Evolutionary conservation across 2,113 vertebrate species (phyloP).

Genomic region (Sus scrofa): T2T-Sscrofa CM000818.6:97842001-97842500

Average conservation of each 20-base stretch:
- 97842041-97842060: neutral
- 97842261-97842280: neutral
- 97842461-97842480: neutral
- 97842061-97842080: neutral
- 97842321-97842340: constrained; percentile 17
- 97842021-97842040: neutral
- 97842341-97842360: neutral
- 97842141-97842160: neutral
- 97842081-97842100: neutral
- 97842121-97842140: neutral
- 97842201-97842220: neutral
- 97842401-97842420: neutral
- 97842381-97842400: neutral
- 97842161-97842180: neutral
- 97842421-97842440: neutral
- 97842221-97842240: neutral
- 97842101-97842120: neutral
- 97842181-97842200: neutral
- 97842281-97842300: neutral
- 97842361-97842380: constrained; percentile 38
- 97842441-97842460: neutral
- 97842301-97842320: neutral
- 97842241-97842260: neutral
- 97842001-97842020: neutral
- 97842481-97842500: neutral